Evolutionary conservation across 2,888 invertebrate species (phyloP), one percentile per base, ranked within the genome.

Genomic region (Sphaerophoria rueppellii): DNA sequence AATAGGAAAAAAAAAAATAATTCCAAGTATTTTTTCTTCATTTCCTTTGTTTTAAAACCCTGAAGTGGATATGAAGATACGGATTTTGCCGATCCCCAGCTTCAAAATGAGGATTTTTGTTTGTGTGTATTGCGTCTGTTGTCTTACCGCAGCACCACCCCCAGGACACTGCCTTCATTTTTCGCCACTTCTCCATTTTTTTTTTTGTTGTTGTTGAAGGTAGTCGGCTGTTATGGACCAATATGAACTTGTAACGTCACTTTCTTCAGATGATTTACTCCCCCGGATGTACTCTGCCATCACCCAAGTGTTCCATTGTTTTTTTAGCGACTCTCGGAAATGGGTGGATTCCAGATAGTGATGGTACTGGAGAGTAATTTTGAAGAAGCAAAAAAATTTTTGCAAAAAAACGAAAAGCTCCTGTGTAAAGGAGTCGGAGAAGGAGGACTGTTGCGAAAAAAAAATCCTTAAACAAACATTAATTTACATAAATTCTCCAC

Each of bases 381-480:
- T 77, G 14, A 54, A 67, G 14, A 67, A 37, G 7, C n/a, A 48
- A 50, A 65, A 65, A 54, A 73, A 85, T 73, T 67, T 63, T 72
- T 81, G 81, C 81, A 50, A 85, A 79, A 71, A 79, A 83, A 75
- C 60, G 24, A 75, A 79, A 80, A 70, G 73, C 81, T 81, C 60
- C 81, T 70, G 71, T 70, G 74, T 48, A 46, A 57, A 12, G 34
- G 1, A 11, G 43, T 3, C 80, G 80, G 79, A 75, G 69, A 52
- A 12, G 34, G 43, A 81, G 80, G 79, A 75, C 69, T 78, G 40
- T 67, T 67, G 67, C 54, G 79, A 79, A 87, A 88, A 76, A 78
- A 90, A 90, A 89, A 89, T 90, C 90, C 91, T 91, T 91, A 90
- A 91, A 89, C 90, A 91, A 91, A 91, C 91, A 91, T 90, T 91